Evolutionary conservation across 2,888 invertebrate genomes (phyloP), one percentile per base, ranked within the genome.

Genomic region (Pyralis farinalis): DNA sequence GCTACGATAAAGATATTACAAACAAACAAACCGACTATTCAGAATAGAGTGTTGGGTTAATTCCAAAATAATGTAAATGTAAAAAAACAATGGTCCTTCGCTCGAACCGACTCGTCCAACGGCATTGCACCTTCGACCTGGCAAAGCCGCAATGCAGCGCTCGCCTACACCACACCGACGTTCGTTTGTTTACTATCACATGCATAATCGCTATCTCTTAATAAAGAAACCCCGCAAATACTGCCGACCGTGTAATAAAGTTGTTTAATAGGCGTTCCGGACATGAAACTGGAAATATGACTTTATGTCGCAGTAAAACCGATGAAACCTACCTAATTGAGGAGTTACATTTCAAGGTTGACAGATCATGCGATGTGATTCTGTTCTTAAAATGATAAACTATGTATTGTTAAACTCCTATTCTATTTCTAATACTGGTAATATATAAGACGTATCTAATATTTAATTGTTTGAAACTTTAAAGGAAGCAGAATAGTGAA

Each of bases 101-200:
- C 51, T 55, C 46, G 53, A 48, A 63, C 64, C 55, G 64, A 66
- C 61, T 63, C 59, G 69, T 55, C 54, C 56, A 44, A 69, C 71
- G 63, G 68, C 78, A 79, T 63, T 81, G 80, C 77, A 80, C 77
- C 75, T 72, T 62, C 67, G 72, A 74, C 71, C 74, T 65, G 58
- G 51, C 61, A 63, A 55, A 67, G 52, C 77, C 79, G 84, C 85
- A 85, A 64, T 85, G 84, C 83, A 79, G 76, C 65, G 58, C 63
- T 58, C 50, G 61, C 67, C 61, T 58, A 73, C 79, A 79, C 80
- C 76, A 79, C 76, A 65, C 73, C 72, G 61, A 58, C 47, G 58
- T 63, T 56, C 54, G 44, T 62, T 63, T 71, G 72, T 71, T 71
- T 71, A 73, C 72, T 66, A 71, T 67, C 67, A 63, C 37, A 42